Evolutionary conservation across 2,113 vertebrate genomes (phyloP), one percentile per base, ranked within the genome.

Genomic region (Syngnathus floridae): DNA sequence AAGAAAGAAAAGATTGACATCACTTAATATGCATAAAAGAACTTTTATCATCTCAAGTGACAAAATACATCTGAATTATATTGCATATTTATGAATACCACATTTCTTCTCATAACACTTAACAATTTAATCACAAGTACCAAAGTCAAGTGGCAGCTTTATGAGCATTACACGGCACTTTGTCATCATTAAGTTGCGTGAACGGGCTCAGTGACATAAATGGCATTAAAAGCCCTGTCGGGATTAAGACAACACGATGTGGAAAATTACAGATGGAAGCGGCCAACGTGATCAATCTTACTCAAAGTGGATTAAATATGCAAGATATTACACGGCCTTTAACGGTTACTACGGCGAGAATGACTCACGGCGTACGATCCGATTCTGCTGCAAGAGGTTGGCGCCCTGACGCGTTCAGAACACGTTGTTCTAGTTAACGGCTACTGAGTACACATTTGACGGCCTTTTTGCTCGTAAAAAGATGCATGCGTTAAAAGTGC

Each of bases 391-490:
- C 62, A 21, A 68, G 78, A 17, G 35, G 56, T 10, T 58, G 56
- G 12, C 56, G 17, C 63, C 59, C 66, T 75, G 63, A 70, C 38
- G 35, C 73, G 40, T 51, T 64, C 60, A 48, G 67, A 14, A 52
- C 66, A 62, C 69, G 62, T 75, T 72, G 38, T 80, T 84, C 74
- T 69, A 67, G 67, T 87, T 83, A 81, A 79, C 62, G 65, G 73
- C 67, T 81, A 81, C 66, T 77, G 58, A 69, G 86, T 74, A 72
- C 78, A 74, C 69, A 75, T 75, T 82, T 86, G 79, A 82, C 83
- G 80, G 88, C 81, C 76, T 63, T 51, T 51, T 79, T 79, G 76
- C 72, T 80, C 72, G 67, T 49, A 79, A 82, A 85, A 88, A 71
- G 79, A 72, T 62, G 7, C 46, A 19, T 5, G 43, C 69, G 64